Percentiles rank a stretch among this genome's conserved stretches.
Evolutionary conservation across 2,888 invertebrate genomes (phyloP).

Genomic region (Morpho deidamia): DNA sequence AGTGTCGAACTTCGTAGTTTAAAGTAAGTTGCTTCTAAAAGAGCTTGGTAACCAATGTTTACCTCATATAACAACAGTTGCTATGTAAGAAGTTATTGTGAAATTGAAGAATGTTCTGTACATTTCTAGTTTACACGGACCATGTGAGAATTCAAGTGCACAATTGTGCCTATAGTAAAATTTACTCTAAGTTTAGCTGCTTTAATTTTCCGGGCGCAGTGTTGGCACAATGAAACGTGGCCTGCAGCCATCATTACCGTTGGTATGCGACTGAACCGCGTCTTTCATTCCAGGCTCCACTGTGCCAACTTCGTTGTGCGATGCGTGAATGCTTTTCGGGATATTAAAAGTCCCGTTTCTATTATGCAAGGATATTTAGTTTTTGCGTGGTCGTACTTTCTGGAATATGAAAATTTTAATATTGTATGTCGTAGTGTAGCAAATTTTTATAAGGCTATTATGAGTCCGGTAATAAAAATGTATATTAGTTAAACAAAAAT

Average conservation of each 20-base stretch:
- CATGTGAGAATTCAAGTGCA: conserved; percentile 22
- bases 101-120: neutral
- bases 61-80: too few species aligned
- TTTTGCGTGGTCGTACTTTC: neutral
- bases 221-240: conserved; percentile 49
- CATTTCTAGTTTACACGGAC: conserved; percentile 20
- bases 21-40: too few species aligned
- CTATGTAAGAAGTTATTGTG: neutral
- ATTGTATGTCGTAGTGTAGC: too few species aligned
- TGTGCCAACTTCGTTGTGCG: conserved; percentile 35
- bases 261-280: conserved; percentile 35
- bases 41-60: too few species aligned
- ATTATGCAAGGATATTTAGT: conserved; percentile 17
- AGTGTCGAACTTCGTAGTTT: too few species aligned
- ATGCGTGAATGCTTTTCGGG: conserved; percentile 33
- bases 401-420: too few species aligned
- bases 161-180: conserved; percentile 22
- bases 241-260: conserved; percentile 61
- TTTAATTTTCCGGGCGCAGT: conserved; percentile 66
- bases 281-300: conserved; percentile 38
- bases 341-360: conserved; percentile 27
- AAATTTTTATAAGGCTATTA: too few species aligned
- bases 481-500: too few species aligned
- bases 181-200: conserved; percentile 46
- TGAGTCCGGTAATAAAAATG: too few species aligned